These are phyloP conservation scores for Thomomys bottae DNA, from an alignment of 2,113 vertebrate species.

Conservation along the genomic window DNA sequence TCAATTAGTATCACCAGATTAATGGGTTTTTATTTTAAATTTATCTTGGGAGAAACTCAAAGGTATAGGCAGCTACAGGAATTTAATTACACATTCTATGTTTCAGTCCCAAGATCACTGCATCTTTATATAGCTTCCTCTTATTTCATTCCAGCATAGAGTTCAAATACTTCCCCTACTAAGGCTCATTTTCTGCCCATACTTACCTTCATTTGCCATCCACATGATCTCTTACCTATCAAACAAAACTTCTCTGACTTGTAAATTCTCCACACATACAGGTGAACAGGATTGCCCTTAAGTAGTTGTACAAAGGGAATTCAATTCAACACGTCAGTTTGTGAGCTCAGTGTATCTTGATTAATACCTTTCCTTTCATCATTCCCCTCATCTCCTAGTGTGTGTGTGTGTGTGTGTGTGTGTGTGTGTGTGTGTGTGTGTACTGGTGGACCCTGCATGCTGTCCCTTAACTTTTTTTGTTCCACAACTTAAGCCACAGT, in stretches of 20 bases:
- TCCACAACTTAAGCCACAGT: too few relatives aligned
- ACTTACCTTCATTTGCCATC: not conserved
- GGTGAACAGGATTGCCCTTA: not conserved
- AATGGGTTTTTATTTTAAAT: not conserved
- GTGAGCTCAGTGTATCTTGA: too few relatives aligned
- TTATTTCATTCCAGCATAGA: not conserved
- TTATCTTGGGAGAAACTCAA: not conserved
- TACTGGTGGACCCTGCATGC: too few relatives aligned
- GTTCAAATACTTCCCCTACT: not conserved
- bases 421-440: too few relatives aligned
- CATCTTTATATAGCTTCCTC: not conserved
- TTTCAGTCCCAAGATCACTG: not conserved
- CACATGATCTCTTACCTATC: not conserved
- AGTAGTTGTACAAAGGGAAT: too few relatives aligned
- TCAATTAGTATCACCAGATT: not conserved
- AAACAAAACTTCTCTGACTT: not conserved
- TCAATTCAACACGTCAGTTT: too few relatives aligned
- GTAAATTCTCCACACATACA: not conserved
- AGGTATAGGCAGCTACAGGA: not conserved
- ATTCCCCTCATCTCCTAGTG: too few relatives aligned
- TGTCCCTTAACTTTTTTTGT: too few relatives aligned
- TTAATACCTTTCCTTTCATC: too few relatives aligned
- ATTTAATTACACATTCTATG: constrained; percentile 24
- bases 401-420: too few relatives aligned
- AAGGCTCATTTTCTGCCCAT: not conserved